Percentiles rank a stretch among this genome's conserved stretches.
Conservation (phyloP, 2,113 vertebrate genomes). For the Zosterops pallidus region DNA sequence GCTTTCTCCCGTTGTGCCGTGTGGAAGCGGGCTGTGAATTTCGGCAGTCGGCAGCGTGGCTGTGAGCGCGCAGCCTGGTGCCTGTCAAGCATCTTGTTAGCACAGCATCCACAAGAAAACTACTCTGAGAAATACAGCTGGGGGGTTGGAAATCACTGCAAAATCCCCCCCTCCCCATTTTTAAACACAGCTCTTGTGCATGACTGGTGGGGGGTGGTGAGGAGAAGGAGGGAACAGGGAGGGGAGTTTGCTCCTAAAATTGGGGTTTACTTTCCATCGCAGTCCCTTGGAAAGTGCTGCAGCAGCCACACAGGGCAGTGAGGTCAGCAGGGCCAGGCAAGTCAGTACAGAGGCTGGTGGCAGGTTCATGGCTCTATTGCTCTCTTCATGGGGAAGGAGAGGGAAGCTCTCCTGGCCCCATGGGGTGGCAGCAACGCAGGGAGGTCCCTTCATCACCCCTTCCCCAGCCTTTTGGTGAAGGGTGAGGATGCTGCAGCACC, state of each 20-base stretch:
- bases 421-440: rapidly evolving
- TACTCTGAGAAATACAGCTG: neutral
- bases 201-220: neutral
- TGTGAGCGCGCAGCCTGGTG: neutral
- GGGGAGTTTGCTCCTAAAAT: neutral
- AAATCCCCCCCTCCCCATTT: neutral
- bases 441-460: neutral
- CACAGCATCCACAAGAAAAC: constrained; percentile 5
- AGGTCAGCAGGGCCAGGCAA: neutral
- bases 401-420: rapidly evolving
- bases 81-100: constrained; percentile 38
- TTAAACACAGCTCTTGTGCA: neutral
- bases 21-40: constrained; percentile 21
- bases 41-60: neutral
- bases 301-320: neutral
- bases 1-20: neutral
- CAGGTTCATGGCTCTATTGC: rapidly evolving
- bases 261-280: neutral
- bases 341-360: neutral
- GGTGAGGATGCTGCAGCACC: rapidly evolving
- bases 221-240: neutral
- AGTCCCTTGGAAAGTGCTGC: neutral
- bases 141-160: constrained; percentile 1
- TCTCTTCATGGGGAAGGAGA: neutral
- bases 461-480: neutral